Percentiles rank a stretch among this genome's conserved stretches.
Conservation (phyloP, 2,888 invertebrate species). For the Cryptus viduatorius region DNA sequence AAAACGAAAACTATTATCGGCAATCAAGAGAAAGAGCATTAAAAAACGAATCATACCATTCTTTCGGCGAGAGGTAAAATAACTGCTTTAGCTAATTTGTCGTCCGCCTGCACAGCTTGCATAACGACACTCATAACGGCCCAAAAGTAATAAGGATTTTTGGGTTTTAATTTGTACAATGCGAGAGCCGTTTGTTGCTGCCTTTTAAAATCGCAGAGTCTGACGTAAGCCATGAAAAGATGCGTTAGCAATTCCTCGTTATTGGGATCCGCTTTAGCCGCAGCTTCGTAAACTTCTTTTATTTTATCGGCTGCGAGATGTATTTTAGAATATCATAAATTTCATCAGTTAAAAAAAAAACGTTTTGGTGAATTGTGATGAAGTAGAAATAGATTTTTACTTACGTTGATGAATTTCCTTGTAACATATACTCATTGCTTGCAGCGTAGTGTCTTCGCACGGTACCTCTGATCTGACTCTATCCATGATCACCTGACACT, state of each 20-base stretch:
- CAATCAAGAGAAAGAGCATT: no score
- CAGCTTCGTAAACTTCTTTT: constrained; percentile 95
- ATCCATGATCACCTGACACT: constrained; percentile 91
- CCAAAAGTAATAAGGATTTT: constrained; percentile 99
- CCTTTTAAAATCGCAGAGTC: constrained; percentile 94
- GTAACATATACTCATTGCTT: constrained; percentile 98
- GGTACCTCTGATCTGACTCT: constrained; percentile 92
- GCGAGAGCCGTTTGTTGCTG: constrained; percentile 96
- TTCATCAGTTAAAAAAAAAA: not conserved
- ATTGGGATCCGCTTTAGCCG: constrained; percentile 93
- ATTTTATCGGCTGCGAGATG: constrained; percentile 92
- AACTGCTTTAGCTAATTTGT: constrained; percentile 87
- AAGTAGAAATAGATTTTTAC: constrained; percentile 75
- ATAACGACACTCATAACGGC: constrained; percentile 98
- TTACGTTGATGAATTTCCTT: constrained; percentile 96
- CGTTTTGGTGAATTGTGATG: not conserved
- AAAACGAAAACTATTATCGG: not conserved
- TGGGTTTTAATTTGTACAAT: constrained; percentile 95
- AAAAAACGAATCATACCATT: constrained; percentile 89
- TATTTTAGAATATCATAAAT: no score
- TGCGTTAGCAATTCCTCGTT: constrained; percentile 97
- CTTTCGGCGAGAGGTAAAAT: constrained; percentile 95
- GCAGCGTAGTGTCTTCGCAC: constrained; percentile 96
- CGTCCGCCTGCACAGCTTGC: constrained; percentile 89
- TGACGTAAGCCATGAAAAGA: constrained; percentile 97